Percentiles rank a stretch among this genome's conserved stretches.
Evolutionary conservation across 1,140 invertebrate species (phyloP).

Genomic region (Eciton burchellii): DNA sequence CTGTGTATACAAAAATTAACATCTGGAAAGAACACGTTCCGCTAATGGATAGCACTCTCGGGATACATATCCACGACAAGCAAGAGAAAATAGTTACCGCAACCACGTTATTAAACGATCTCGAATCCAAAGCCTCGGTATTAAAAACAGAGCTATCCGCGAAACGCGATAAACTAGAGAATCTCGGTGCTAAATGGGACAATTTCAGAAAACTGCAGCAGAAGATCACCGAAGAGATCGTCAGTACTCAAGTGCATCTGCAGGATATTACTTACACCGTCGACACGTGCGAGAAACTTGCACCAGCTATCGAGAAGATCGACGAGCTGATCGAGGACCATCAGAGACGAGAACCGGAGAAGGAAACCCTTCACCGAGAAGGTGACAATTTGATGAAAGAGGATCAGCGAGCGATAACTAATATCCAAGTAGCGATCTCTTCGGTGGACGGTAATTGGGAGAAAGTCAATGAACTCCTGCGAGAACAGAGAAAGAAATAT

Average conservation of each 20-base stretch:
- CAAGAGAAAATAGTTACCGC: slow-evolving; percentile 89
- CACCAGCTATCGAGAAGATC: slow-evolving; percentile 87
- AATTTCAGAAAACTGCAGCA: slow-evolving; percentile 89
- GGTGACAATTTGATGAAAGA: slow-evolving; percentile 92
- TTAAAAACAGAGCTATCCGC: slow-evolving; percentile 88
- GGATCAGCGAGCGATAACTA: slow-evolving; percentile 91
- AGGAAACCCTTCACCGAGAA: slow-evolving; percentile 89
- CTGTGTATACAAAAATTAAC: slow-evolving; percentile 88
- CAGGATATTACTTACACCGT: slow-evolving; percentile 85
- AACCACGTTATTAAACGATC: slow-evolving; percentile 89
- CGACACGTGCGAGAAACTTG: slow-evolving; percentile 86
- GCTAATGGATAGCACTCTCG: slow-evolving; percentile 89
- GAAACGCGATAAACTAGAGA: slow-evolving; percentile 89
- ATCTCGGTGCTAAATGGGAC: slow-evolving; percentile 89
- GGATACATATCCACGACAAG: slow-evolving; percentile 89
- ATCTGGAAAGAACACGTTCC: slow-evolving; percentile 90
- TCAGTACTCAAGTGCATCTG: slow-evolving; percentile 86
- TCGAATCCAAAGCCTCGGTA: slow-evolving; percentile 89
- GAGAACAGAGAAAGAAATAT: slow-evolving; percentile 91
- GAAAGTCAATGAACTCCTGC: slow-evolving; percentile 90
- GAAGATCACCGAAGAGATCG: slow-evolving; percentile 88
- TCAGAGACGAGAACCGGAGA: slow-evolving; percentile 84
- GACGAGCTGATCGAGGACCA: slow-evolving; percentile 85
- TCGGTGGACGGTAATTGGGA: slow-evolving; percentile 93
- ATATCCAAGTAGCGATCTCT: slow-evolving; percentile 91